Base-by-base conservation (phyloP, 2,888 invertebrate genomes). In the Acholoe squamosa region DNA sequence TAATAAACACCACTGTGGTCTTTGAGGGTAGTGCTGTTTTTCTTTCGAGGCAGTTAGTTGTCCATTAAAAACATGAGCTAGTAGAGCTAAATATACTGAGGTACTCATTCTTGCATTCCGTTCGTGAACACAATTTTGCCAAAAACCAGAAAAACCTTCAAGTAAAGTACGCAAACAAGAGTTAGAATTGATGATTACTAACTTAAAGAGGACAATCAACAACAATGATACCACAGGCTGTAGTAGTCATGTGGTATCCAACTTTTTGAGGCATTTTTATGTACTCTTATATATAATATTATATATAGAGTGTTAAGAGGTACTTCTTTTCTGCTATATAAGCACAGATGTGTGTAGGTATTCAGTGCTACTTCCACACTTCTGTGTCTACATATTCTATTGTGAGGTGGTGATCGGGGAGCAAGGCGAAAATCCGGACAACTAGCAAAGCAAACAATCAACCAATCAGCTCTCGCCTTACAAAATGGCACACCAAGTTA, bases 101-200 rank as follows among this genome's bases (percentile, higher is more conserved):
- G 86, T 86, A 86, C 86, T 86, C 54, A 3, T 12, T 86, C 86
- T 86, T 86, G 86, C 86, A 86, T 86, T 86, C 56, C 86, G 86
- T 52, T 86, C 19, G 56, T 86, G 86, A 86, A 86, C 86, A 86
- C 86, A 86, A 86, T 86, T 86, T 86, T 86, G 86, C 86, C 86
- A 54, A 86, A 86, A n/a, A 86, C 54, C 86, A 86, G 86, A 86
- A 86, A 86, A 54, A 86, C 22, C 28, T 52, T 86, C 86, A 86
- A 86, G 54, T 86, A 52, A 86, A 86, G 86, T 52, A 86, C 52
- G 31, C 86, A 86, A 86, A 86, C 86, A 86, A 86, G 86, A 86
- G 86, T 86, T 54, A 86, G 86, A 86, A 86, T 86, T 86, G 80
- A 80, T 80, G 33, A 86, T 86, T 25, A 86, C 54, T 56, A 56